phyloP scores from a whole-genome alignment of 2,113 vertebrate species.

The Camelus dromedarius region DNA sequence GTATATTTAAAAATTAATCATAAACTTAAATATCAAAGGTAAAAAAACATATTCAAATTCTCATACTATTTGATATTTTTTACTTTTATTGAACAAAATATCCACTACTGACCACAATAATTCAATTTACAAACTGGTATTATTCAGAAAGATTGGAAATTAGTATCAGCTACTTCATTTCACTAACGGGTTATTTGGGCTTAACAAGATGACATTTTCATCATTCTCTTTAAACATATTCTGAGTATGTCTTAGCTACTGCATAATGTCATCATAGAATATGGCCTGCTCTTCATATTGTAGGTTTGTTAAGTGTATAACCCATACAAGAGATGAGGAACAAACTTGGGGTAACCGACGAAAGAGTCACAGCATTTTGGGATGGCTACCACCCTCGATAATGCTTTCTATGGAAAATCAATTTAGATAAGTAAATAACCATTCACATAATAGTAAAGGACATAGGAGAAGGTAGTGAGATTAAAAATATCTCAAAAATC shows the following conservation, averaged over 20 bases:
- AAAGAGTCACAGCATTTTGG: not conserved
- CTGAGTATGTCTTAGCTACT: not conserved
- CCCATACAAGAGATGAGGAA: not conserved
- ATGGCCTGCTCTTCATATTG: not conserved
- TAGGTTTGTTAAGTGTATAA: not conserved
- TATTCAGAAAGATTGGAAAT: not conserved
- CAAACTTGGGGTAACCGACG: not conserved
- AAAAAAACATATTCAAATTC: not conserved
- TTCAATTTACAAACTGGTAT: not conserved
- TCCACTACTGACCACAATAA: not conserved
- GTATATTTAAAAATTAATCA: not conserved
- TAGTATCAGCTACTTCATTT: conserved; percentile 1
- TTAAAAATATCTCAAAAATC: conserved; percentile 21
- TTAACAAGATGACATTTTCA: not conserved
- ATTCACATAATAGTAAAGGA: not conserved
- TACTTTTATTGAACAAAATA: conserved; percentile 4
- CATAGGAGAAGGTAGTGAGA: not conserved
- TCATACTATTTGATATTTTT: conserved; percentile 17
- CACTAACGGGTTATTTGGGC: not conserved
- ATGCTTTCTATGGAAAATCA: not conserved
- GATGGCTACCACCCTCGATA: not conserved
- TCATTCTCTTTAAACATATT: conserved; percentile 19
- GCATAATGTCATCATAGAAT: not conserved
- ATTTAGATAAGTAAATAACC: not conserved
- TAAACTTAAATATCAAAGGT: not conserved